Conservation (phyloP, 2,113 vertebrate species). For the Rhadina sibilatrix region DNA sequence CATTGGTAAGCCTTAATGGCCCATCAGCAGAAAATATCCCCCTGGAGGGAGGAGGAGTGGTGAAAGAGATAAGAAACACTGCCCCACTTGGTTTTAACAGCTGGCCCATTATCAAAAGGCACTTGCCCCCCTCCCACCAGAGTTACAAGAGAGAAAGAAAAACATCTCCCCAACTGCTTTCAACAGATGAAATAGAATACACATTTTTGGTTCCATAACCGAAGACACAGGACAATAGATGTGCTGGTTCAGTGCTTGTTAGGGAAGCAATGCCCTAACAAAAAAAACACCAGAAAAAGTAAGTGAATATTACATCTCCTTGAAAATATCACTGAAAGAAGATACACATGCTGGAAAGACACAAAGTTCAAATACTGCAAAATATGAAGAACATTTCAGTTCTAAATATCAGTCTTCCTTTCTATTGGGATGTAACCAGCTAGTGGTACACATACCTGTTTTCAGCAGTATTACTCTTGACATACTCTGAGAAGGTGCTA, state of each 20-base stretch:
- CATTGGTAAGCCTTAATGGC: too few relatives aligned
- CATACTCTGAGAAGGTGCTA: not conserved
- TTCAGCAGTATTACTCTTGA: not conserved
- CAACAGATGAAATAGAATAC: too few relatives aligned
- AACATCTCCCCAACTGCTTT: too few relatives aligned
- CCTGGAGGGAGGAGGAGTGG: too few relatives aligned
- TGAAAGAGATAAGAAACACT: too few relatives aligned
- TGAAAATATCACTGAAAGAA: not conserved
- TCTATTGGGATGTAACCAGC: not conserved
- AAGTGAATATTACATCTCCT: not conserved
- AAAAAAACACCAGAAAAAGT: not conserved
- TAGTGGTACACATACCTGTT: not conserved
- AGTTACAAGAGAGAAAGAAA: too few relatives aligned
- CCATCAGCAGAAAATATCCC: too few relatives aligned
- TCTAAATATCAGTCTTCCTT: not conserved
- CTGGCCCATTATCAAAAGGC: too few relatives aligned
- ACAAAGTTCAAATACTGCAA: not conserved
- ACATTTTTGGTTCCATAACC: too few relatives aligned
- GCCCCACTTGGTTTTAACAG: too few relatives aligned
- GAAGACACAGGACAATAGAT: not conserved
- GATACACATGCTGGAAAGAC: not conserved
- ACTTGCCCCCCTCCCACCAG: too few relatives aligned
- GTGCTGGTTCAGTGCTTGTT: not conserved
- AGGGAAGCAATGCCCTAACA: not conserved
- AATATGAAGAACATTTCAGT: not conserved